Conservation (phyloP, 2,113 vertebrate species). For the Pyxicephalus adspersus region DNA sequence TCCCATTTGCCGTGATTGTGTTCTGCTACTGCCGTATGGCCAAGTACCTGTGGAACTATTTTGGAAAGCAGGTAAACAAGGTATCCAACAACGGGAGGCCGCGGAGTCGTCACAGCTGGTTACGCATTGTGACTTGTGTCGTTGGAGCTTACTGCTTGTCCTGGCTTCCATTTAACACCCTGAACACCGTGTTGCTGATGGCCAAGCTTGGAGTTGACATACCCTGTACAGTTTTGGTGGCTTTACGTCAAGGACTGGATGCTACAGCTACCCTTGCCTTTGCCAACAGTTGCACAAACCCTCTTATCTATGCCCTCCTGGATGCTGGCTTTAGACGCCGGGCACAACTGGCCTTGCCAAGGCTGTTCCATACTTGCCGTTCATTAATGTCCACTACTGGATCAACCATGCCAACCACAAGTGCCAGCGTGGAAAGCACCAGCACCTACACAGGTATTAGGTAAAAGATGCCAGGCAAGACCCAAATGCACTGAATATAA, state of each 20-base stretch:
- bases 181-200: constrained; percentile 70
- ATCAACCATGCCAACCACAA: constrained; percentile 9
- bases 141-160: constrained; percentile 78
- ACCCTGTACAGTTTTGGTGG: constrained; percentile 52
- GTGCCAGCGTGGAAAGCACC: not conserved
- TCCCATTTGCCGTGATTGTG: constrained; percentile 75
- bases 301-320: constrained; percentile 80
- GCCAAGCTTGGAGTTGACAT: constrained; percentile 53
- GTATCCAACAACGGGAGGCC: not conserved
- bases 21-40: constrained; percentile 79
- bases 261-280: constrained; percentile 82
- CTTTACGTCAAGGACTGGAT: constrained; percentile 66
- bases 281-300: constrained; percentile 84
- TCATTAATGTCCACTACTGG: constrained; percentile 53
- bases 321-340: constrained; percentile 78
- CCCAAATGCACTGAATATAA: too few relatives aligned
- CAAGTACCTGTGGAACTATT: constrained; percentile 70
- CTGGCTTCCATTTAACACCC: constrained; percentile 84
- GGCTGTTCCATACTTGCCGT: not conserved
- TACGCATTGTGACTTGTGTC: constrained; percentile 81
- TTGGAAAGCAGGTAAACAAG: constrained; percentile 51
- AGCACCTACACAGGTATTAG: constrained; percentile 29
- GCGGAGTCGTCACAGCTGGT: constrained; percentile 72
- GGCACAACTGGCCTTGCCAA: constrained; percentile 41
- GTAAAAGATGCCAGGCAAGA: not conserved